Base-by-base conservation (phyloP, 37 sponge, comb jelly and placozoan genomes). In the Chondrilla cf. caribensis region DNA sequence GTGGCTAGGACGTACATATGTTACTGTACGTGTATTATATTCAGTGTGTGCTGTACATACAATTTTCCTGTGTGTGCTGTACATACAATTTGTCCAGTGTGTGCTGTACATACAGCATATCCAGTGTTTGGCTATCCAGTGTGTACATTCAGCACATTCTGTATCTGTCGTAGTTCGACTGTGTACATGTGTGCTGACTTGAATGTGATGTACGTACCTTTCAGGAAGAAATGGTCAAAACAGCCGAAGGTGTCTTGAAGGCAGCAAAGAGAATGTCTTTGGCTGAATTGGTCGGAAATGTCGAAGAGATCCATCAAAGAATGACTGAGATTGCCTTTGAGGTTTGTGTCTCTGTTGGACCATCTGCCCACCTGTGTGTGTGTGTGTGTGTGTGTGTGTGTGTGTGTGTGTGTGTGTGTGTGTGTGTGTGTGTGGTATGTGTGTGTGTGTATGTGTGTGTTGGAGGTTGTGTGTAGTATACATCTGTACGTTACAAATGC, bases 321-420 rank as follows among this genome's bases (percentile, higher is more conserved):
- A 28, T 67, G 35, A 31, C 68, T 67, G 35, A 67, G 68, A n/a
- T 67, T 26, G 35, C 35, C 3, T 67, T 67, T 67, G 68, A 67
- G 33, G 68, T 67, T 6, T 47, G 51, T 47, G 29, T 7, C n/a
- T 8, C 17, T 28, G 4, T 22, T 62, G 22, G 8, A 29, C 4
- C 64, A 22, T 62, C 5, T 6, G 33, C 68, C 29, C 17, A 31
- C 1, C n/a, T 67, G 68, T 67, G 2, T 67, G 64, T 22, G 17
- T 28, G n/a, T 67, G 17, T 17, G 17, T 29, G 3, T 26, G 14
- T 3, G 3, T 67, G 68, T 67, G 68, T 33, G 6, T 29, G 64
- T 22, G 5, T 29, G 4, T 19, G 7, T 7, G 29, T 62, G 6
- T 26, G 7, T 62, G 29, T 62, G 22, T 29, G 4, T 22, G 29